Evolutionary conservation across 2,797 vertebrate genomes (phyloP).

Genomic region (Pipistrellus nathusii): DNA sequence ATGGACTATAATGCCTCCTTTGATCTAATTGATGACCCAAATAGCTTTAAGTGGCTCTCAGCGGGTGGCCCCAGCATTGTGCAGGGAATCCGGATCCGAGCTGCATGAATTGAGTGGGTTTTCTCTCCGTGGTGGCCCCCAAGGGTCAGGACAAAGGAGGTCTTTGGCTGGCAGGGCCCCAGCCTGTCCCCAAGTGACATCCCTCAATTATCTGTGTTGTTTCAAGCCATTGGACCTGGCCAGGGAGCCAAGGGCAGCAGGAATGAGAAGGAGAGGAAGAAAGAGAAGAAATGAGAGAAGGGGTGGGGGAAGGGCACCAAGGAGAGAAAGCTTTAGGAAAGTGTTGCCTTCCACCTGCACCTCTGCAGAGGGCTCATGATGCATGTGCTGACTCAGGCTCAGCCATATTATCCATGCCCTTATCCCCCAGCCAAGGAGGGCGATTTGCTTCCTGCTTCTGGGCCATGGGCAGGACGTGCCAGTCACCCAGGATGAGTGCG

Average conservation of each 20-base stretch:
- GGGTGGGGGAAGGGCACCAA: too few species aligned
- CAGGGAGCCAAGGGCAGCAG: background rate
- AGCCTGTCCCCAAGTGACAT: background rate
- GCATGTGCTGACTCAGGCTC: background rate
- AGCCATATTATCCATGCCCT: fast-evolving
- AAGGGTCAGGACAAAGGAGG: background rate
- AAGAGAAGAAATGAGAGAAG: background rate
- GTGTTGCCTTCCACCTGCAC: fast-evolving
- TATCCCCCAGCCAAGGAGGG: background rate
- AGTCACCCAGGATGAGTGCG: background rate
- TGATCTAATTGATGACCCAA: constrained; percentile 62
- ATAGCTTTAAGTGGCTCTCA: constrained; percentile 38
- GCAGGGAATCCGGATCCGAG: constrained; percentile 10
- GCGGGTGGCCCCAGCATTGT: constrained; percentile 48
- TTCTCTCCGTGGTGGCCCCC: background rate
- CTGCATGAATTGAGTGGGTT: background rate
- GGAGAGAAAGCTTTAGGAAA: background rate
- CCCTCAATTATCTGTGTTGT: too few species aligned
- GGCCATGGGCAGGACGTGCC: background rate
- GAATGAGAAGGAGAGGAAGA: background rate
- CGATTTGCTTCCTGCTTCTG: background rate
- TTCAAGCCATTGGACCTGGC: background rate
- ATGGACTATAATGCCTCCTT: constrained; percentile 42
- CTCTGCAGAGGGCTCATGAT: background rate
- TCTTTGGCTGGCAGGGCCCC: background rate